phyloP scores from a whole-genome alignment of 2,113 vertebrate genomes.

The Lampris incognitus region DNA sequence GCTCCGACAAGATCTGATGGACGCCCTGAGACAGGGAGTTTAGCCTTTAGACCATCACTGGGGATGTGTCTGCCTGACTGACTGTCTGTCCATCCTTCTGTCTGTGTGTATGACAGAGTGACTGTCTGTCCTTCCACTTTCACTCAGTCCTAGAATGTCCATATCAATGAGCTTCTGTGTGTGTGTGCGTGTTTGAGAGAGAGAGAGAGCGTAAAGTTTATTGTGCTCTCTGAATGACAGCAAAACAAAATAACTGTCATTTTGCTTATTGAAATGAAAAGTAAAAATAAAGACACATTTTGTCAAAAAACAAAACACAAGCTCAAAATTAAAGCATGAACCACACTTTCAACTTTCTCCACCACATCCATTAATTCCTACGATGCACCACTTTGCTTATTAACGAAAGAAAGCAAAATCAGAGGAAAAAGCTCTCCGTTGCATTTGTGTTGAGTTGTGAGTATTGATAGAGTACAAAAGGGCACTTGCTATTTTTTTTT shows the following conservation, averaged over 20 bases:
- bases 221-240: slow-evolving; percentile 27
- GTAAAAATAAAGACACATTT: slow-evolving; percentile 18
- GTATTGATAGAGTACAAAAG: too few relatives aligned
- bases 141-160: neutral
- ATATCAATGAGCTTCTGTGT: slow-evolving; percentile 12
- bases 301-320: neutral
- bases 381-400: slow-evolving; percentile 2
- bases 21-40: too few relatives aligned
- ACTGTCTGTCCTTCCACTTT: slow-evolving; percentile 14
- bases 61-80: too few relatives aligned
- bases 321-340: slow-evolving; percentile 22
- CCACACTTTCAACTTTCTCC: neutral
- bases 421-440: neutral
- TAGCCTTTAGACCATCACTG: too few relatives aligned
- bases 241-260: slow-evolving; percentile 58
- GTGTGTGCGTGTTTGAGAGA: slow-evolving; percentile 13
- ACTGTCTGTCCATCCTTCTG: slow-evolving; percentile 23
- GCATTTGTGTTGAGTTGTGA: too few relatives aligned
- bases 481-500: too few relatives aligned
- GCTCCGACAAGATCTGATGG: too few relatives aligned
- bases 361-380: neutral
- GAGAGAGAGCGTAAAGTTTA: slow-evolving; percentile 88
- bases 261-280: slow-evolving; percentile 56
- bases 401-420: neutral
- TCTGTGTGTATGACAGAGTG: slow-evolving; percentile 5